Conservation (phyloP, 2,797 vertebrate species). For the Lophotriccus pileatus region DNA sequence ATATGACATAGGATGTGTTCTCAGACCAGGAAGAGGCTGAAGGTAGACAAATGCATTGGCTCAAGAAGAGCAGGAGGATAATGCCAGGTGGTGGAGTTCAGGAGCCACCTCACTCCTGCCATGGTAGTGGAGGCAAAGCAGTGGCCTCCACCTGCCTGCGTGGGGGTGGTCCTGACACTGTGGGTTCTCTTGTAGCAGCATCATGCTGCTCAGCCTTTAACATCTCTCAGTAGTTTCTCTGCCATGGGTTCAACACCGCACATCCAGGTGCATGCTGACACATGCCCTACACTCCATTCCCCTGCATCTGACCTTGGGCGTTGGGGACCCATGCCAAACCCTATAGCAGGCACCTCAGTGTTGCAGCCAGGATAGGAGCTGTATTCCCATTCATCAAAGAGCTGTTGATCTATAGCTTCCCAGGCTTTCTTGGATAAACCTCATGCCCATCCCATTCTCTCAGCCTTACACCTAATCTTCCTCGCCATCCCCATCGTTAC, state of each 20-base stretch:
- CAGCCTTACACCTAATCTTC: background rate
- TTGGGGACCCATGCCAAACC: accelerated
- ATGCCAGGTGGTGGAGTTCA: background rate
- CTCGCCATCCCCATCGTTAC: background rate
- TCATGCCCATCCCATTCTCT: background rate
- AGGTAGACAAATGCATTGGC: background rate
- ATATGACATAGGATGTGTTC: accelerated
- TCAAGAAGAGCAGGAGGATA: background rate
- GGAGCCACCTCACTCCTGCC: background rate
- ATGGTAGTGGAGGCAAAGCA: background rate
- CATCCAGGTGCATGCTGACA: background rate
- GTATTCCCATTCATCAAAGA: background rate
- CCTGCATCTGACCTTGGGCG: accelerated
- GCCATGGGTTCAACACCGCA: accelerated
- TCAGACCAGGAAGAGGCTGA: background rate
- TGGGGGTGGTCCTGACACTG: accelerated
- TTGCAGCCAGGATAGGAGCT: background rate
- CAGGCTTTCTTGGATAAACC: background rate
- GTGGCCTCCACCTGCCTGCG: background rate
- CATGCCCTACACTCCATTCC: accelerated
- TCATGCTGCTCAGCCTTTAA: background rate
- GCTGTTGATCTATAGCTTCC: background rate
- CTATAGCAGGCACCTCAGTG: background rate
- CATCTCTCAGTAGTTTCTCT: background rate
- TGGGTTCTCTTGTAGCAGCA: background rate